These are phyloP conservation scores for Hippopotamus amphibius DNA, from an alignment of 2,113 vertebrate species.

Conservation along the genomic window DNA sequence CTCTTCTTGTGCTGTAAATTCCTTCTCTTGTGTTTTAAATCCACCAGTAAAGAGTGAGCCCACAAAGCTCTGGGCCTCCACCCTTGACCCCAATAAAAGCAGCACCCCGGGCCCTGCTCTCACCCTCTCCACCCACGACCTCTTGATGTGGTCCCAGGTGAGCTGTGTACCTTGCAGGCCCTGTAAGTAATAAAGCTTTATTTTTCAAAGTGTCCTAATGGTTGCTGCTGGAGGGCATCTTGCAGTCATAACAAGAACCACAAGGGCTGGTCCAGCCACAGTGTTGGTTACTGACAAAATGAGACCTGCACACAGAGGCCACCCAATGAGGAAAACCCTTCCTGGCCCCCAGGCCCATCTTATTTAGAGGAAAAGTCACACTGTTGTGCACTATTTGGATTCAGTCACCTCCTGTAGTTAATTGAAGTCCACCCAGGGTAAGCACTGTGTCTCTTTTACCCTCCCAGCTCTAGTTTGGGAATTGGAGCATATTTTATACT, in stretches of 20 bases:
- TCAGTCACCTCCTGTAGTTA: accelerated
- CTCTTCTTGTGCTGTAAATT: not conserved
- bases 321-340: not conserved
- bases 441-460: accelerated
- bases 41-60: not conserved
- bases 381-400: accelerated
- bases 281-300: not conserved
- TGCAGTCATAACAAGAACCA: not conserved
- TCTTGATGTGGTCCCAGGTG: not conserved
- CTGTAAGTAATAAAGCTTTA: not conserved
- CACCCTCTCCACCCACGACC: not conserved
- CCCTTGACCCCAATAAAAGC: not conserved
- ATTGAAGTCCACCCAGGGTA: accelerated
- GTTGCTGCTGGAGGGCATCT: not conserved
- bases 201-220: not conserved
- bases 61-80: not conserved
- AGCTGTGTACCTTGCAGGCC: too few relatives aligned
- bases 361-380: accelerated
- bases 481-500: not conserved
- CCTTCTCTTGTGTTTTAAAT: not conserved
- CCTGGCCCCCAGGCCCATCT: too few relatives aligned
- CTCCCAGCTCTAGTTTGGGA: not conserved
- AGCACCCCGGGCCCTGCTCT: not conserved
- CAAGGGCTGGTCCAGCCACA: not conserved
- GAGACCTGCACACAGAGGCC: not conserved